phyloP scores from a whole-genome alignment of 35 echinoderm and acorn worm species.

The Strongylocentrotus purpuratus region DNA sequence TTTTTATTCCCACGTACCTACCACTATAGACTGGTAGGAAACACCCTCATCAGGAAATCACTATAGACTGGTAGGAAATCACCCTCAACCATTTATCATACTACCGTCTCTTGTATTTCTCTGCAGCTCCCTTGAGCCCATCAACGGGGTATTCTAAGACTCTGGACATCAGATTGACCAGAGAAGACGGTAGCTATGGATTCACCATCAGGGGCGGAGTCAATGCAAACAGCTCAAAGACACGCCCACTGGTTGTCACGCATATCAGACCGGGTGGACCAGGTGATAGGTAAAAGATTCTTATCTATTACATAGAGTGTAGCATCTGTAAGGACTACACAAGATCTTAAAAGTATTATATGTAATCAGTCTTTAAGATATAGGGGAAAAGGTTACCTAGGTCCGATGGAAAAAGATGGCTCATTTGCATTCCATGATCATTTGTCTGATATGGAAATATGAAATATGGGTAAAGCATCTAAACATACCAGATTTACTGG shows the following conservation, averaged over 20 bases:
- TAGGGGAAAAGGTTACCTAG: not conserved
- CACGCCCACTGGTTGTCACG: conserved; percentile 72
- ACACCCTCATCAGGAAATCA: no score
- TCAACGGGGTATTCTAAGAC: conserved; percentile 65
- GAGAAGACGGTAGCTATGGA: conserved; percentile 85
- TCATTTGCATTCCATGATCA: no score
- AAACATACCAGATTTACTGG: no score
- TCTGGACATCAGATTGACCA: conserved; percentile 80
- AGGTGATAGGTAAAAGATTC: conserved; percentile 84
- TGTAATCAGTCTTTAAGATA: not conserved
- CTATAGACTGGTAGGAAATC: no score
- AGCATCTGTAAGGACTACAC: not conserved
- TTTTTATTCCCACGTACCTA: no score
- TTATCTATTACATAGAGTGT: not conserved
- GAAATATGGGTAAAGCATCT: no score
- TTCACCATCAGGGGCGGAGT: conserved; percentile 91
- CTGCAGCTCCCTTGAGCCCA: conserved; percentile 55
- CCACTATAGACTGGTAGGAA: no score
- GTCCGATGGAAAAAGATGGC: no score
- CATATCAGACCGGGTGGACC: conserved; percentile 92
- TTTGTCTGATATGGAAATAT: no score
- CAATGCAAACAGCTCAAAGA: conserved; percentile 77
- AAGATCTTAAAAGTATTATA: not conserved
- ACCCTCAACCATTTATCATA: no score
- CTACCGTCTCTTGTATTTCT: not conserved